Evolutionary conservation across 1,140 invertebrate species (phyloP), one percentile per base, ranked within the genome.

Genomic region (Acyrthosiphon pisum): DNA sequence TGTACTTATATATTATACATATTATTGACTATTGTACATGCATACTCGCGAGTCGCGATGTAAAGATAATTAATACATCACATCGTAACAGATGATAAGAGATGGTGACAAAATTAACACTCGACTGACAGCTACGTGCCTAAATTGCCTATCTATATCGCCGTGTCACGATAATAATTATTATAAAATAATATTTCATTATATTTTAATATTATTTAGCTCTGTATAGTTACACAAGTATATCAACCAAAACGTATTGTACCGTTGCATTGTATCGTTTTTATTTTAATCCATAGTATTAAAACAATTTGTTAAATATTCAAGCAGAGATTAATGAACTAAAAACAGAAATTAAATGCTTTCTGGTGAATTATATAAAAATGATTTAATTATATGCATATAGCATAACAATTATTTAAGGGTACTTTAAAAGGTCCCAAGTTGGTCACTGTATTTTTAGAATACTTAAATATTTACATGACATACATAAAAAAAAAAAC

Each of bases 321-420:
- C n/a, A 76, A 76, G 14, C n/a, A 76, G 30, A 76, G n/a, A 76
- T 76, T 76, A 76, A 76, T 76, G 60, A n/a, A 76, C 60, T 35
- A n/a, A 76, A 76, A 76, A 76, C 60, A 76, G 20, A 53, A 84
- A 84, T 41, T 6, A 41, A 83, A 84, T 26, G 41, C 44, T 84
- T 26, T 41, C 9, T 41, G 23, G 9, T 84, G 41, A 84, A 26
- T 84, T 23, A 84, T 84, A 26, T 30, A 84, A 84, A 83, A 84
- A 41, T 44, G 11, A 84, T 84, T 41, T 84, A 37, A 41, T 44
- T 84, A 84, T 41, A n/a, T 30, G 37, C 22, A 23, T 84, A 41
- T 84, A 84, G 83, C 83, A 26, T 84, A 84, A 84, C 9, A 84
- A 84, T 84, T 44, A 84, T 41, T 84, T 41, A 41, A 44, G 81